Evolutionary conservation across 2,888 invertebrate species (phyloP), one percentile per base, ranked within the genome.

Genomic region (Pedicia rivosa): DNA sequence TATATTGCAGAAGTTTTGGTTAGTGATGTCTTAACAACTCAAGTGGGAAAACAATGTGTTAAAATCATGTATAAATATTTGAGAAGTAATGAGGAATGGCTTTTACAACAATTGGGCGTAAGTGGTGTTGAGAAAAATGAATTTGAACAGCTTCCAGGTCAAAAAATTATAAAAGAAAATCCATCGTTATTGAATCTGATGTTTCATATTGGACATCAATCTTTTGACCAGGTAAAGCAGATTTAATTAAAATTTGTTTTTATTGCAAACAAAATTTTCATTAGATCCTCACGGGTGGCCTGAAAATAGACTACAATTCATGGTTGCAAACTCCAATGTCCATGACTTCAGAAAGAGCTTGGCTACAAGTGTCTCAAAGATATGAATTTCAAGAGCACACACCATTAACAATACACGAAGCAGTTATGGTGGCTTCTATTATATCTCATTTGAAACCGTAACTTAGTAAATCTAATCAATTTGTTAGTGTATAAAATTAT

Each of bases 221-320:
- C 74, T 1, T 84, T 84, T 52, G 83, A 86, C 60, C 78, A 82
- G 68, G 80, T 80, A 48, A 25, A 38, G n/a, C n/a, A n/a, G n/a
- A n/a, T n/a, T n/a, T n/a, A n/a, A n/a, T n/a, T 24, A n/a, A 24
- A 24, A 24, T 5, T 24, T 8, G 4, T 8, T n/a, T n/a, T 28
- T 4, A 28, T 28, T 13, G 13, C 4, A 8, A 4, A 28, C 9
- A 3, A 13, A 14, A 13, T 28, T 8, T 34, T 37, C 47, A 47
- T 2, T 44, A 62, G 60, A 51, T 65, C 19, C 45, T 66, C 28
- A 63, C 59, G n/a, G 62, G 64, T 32, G 54, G 59, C 2, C 49
- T 65, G 45, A 55, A 53, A 44, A 63, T 65, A 35, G 65, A 66
- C 47, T 66, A 62, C 46, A 52, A 56, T 3, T 48, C 54, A 28